Evolutionary conservation across 1,140 invertebrate species (phyloP).

Genomic region (Camponotus floridanus): DNA sequence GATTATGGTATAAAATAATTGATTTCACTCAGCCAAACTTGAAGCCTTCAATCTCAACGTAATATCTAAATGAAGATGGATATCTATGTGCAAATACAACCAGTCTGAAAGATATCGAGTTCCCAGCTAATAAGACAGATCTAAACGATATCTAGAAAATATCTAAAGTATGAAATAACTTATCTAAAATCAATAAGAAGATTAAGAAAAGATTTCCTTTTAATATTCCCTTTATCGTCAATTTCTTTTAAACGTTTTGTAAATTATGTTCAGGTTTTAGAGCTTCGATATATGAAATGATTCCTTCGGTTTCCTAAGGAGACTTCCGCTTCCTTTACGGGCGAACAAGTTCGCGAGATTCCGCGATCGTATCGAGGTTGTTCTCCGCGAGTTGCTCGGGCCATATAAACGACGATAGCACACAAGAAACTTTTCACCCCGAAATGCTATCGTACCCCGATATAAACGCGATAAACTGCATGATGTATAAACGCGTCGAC

Average conservation of each 20-base stretch:
- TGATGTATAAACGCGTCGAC: slow-evolving; percentile 4
- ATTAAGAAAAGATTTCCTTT: not conserved
- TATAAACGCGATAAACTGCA: slow-evolving; percentile 35
- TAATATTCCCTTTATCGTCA: not conserved
- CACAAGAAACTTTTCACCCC: not conserved
- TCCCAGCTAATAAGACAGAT: not conserved
- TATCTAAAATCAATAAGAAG: slow-evolving; percentile 2
- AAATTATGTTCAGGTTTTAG: not conserved
- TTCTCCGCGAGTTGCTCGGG: not conserved
- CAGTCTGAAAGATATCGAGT: too few species aligned
- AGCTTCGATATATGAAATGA: not conserved
- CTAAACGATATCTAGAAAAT: not conserved
- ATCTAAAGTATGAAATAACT: not conserved
- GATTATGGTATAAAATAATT: slow-evolving; percentile 40
- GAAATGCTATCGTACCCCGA: slow-evolving; percentile 11
- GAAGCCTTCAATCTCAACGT: not conserved
- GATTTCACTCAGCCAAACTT: slow-evolving; percentile 32
- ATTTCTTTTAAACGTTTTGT: not conserved
- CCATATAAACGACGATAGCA: not conserved
- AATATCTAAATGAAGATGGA: slow-evolving; percentile 48
- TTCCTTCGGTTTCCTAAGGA: not conserved
- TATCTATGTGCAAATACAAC: slow-evolving; percentile 14
- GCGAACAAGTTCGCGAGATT: not conserved
- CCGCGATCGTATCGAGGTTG: not conserved
- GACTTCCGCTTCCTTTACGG: not conserved